Evolutionary conservation across 2,888 invertebrate genomes (phyloP).

Genomic region (Hirtodrosophila duncani): DNA sequence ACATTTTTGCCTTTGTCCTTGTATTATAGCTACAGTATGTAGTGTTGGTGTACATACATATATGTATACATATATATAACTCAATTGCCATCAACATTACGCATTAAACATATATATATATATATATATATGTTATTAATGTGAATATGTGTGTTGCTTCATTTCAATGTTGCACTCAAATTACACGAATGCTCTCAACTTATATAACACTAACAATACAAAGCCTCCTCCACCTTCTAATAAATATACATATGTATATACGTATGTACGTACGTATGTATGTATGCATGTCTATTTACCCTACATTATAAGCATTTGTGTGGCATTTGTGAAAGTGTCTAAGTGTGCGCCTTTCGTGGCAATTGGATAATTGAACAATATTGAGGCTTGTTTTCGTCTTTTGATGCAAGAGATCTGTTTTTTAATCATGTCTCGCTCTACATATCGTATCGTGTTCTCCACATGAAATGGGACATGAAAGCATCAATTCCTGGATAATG

Average conservation of each 20-base stretch:
- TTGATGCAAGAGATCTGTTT: not conserved
- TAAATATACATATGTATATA: not conserved
- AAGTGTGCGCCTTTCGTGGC: conserved; percentile 26
- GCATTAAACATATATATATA: conserved; percentile 9
- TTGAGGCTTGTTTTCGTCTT: conserved; percentile 19
- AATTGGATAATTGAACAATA: conserved; percentile 70
- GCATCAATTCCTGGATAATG: too few species aligned
- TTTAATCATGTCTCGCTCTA: conserved; percentile 3
- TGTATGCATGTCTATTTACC: not conserved
- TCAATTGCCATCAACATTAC: conserved; percentile 5
- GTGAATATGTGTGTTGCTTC: too few species aligned
- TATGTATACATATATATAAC: not conserved
- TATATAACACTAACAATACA: conserved; percentile 17
- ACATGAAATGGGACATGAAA: too few species aligned
- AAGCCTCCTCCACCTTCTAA: not conserved
- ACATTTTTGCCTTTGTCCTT: too few species aligned
- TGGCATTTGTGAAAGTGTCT: conserved; percentile 8
- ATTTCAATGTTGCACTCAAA: conserved; percentile 42
- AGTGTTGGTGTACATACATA: not conserved
- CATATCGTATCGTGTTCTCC: too few species aligned
- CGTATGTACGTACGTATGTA: not conserved
- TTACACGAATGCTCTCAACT: conserved; percentile 48
- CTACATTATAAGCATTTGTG: conserved; percentile 7
- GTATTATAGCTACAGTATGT: too few species aligned
- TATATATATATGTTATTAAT: too few species aligned